Percentiles rank a stretch among this genome's conserved stretches.
These are phyloP conservation scores for Elaphurus davidianus DNA, from an alignment of 2,113 vertebrate species.

Conservation along the genomic window DNA sequence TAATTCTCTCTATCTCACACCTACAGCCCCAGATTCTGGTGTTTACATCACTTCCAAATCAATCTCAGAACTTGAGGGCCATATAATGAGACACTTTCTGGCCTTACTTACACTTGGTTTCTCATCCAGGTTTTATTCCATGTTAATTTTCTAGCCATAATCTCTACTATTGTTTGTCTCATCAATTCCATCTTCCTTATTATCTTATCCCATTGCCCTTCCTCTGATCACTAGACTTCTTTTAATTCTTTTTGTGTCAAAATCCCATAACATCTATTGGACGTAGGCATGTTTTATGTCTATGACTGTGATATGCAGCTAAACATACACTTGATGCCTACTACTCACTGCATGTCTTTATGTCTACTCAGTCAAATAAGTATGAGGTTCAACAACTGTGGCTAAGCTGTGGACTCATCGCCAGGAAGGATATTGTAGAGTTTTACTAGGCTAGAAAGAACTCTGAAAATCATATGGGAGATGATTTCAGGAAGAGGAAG, in stretches of 20 bases:
- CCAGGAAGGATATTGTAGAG: not conserved
- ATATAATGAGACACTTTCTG: not conserved
- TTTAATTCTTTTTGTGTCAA: not conserved
- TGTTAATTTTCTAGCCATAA: not conserved
- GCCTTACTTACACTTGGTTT: not conserved
- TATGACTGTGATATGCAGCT: not conserved
- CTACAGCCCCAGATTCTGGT: not conserved
- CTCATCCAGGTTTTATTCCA: not conserved
- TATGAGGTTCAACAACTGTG: not conserved
- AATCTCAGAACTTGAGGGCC: not conserved
- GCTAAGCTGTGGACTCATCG: not conserved
- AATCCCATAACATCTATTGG: not conserved
- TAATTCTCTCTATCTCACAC: not conserved
- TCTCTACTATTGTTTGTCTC: not conserved
- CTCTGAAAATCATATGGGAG: not conserved
- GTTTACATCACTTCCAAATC: not conserved
- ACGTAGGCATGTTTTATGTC: not conserved
- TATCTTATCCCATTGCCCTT: not conserved
- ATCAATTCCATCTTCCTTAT: not conserved
- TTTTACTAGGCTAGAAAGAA: not conserved
- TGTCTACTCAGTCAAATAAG: not conserved
- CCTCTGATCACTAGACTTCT: not conserved
- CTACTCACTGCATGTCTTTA: not conserved
- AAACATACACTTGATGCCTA: not conserved
- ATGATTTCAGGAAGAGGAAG: not conserved